Conservation (phyloP, 1,140 invertebrate genomes). For the Mesaphorura yosii region DNA sequence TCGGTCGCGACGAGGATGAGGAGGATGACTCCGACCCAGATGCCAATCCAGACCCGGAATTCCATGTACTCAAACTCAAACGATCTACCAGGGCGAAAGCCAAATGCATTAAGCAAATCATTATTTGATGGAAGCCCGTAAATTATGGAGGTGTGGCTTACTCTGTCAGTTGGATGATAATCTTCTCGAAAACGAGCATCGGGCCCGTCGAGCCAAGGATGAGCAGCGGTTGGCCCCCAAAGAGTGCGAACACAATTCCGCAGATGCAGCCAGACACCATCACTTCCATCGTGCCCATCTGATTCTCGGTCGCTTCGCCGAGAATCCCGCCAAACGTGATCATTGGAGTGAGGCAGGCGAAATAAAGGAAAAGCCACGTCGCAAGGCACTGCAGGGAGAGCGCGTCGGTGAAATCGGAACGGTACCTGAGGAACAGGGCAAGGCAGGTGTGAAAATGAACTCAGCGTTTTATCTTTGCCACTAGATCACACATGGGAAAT, state of each 20-base stretch:
- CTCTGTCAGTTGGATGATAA: slow-evolving; percentile 37
- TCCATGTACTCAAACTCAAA: slow-evolving; percentile 36
- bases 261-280: slow-evolving; percentile 37
- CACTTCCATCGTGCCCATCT: slow-evolving; percentile 38
- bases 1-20: slow-evolving; percentile 38
- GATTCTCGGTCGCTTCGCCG: slow-evolving; percentile 34
- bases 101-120: neutral
- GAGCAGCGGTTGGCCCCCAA: slow-evolving; percentile 41
- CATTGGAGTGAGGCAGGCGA: slow-evolving; percentile 39
- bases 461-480: neutral
- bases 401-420: slow-evolving; percentile 38
- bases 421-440: slow-evolving; percentile 29
- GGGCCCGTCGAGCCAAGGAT: slow-evolving; percentile 41
- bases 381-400: slow-evolving; percentile 38
- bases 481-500: neutral
- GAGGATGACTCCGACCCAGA: slow-evolving; percentile 37
- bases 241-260: slow-evolving; percentile 39
- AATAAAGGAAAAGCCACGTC: slow-evolving; percentile 39
- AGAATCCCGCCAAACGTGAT: slow-evolving; percentile 42
- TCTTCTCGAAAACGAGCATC: slow-evolving; percentile 39
- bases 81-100: slow-evolving; percentile 24
- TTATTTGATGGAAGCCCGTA: slow-evolving; percentile 5
- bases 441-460: neutral
- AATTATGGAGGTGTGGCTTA: no score
- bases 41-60: slow-evolving; percentile 38